Conservation (phyloP, 2,888 invertebrate species). For the Sycophila texana region DNA sequence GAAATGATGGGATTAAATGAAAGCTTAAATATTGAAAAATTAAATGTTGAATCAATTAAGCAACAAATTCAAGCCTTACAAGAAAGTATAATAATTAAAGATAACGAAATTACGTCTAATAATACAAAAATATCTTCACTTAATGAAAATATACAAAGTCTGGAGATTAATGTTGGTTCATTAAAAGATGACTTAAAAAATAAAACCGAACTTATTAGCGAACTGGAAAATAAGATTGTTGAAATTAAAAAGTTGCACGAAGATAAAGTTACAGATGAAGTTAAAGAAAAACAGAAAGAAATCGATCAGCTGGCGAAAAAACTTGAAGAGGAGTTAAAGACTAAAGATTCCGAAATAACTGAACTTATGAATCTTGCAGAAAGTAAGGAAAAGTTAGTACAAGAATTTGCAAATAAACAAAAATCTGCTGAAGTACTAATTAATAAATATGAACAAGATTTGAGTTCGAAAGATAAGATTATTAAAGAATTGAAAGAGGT, state of each 20-base stretch:
- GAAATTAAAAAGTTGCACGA: slow-evolving; percentile 74
- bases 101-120: slow-evolving; percentile 77
- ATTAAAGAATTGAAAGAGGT: slow-evolving; percentile 57
- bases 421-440: slow-evolving; percentile 49
- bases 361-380: slow-evolving; percentile 46
- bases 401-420: slow-evolving; percentile 49
- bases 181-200: slow-evolving; percentile 59
- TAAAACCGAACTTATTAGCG: slow-evolving; percentile 72
- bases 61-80: slow-evolving; percentile 66
- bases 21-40: slow-evolving; percentile 76
- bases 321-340: slow-evolving; percentile 69
- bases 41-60: slow-evolving; percentile 61
- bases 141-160: slow-evolving; percentile 74
- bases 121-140: slow-evolving; percentile 77
- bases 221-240: slow-evolving; percentile 76
- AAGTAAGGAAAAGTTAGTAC: slow-evolving; percentile 47
- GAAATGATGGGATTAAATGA: slow-evolving; percentile 69
- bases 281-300: slow-evolving; percentile 45
- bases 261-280: slow-evolving; percentile 15
- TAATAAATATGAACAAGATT: slow-evolving; percentile 54
- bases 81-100: slow-evolving; percentile 77
- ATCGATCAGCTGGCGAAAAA: slow-evolving; percentile 68
- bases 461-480: slow-evolving; percentile 59
- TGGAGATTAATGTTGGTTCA: slow-evolving; percentile 62
- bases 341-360: slow-evolving; percentile 67